A percentile compares a stretch with the other conserved stretches of the same genome.
These are phyloP conservation scores for Lepidostoma basale DNA, from an alignment of 1,140 invertebrate genomes.

Conservation along the genomic window DNA sequence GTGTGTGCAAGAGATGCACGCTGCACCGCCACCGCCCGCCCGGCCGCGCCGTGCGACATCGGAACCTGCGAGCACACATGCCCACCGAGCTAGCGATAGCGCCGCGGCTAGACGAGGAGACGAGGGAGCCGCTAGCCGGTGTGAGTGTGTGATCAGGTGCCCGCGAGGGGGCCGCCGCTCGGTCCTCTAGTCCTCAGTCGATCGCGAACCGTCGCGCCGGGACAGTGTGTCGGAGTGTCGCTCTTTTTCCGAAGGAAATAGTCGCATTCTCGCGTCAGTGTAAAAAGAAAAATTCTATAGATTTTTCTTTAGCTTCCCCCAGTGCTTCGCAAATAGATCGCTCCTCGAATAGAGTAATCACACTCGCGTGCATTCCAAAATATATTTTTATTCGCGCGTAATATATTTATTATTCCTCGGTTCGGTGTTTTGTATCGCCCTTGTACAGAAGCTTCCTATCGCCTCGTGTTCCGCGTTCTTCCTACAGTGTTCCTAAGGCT, in stretches of 20 bases:
- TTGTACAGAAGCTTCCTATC: no score
- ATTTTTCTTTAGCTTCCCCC: slow-evolving; percentile 14
- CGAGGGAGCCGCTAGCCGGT: background rate
- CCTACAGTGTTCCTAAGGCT: background rate
- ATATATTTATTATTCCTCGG: background rate
- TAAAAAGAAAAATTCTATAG: slow-evolving; percentile 3
- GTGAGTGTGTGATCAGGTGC: slow-evolving; percentile 11
- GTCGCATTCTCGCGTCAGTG: slow-evolving; percentile 21
- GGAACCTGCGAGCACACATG: background rate
- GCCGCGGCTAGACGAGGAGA: background rate
- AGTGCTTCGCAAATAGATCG: background rate
- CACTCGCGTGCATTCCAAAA: background rate
- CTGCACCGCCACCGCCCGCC: background rate
- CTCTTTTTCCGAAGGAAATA: slow-evolving; percentile 26
- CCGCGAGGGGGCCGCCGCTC: background rate
- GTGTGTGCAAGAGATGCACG: no score
- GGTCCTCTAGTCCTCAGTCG: slow-evolving; percentile 6
- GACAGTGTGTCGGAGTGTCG: slow-evolving; percentile 13
- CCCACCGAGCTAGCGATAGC: background rate
- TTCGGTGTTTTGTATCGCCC: background rate
- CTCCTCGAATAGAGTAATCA: background rate
- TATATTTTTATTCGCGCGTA: background rate
- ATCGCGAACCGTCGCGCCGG: slow-evolving; percentile 32
- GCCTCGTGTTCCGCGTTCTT: background rate
- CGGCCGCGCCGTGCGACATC: background rate